Evolutionary conservation across 1,140 invertebrate species (phyloP).

Genomic region (Pachypsylla venusta): DNA sequence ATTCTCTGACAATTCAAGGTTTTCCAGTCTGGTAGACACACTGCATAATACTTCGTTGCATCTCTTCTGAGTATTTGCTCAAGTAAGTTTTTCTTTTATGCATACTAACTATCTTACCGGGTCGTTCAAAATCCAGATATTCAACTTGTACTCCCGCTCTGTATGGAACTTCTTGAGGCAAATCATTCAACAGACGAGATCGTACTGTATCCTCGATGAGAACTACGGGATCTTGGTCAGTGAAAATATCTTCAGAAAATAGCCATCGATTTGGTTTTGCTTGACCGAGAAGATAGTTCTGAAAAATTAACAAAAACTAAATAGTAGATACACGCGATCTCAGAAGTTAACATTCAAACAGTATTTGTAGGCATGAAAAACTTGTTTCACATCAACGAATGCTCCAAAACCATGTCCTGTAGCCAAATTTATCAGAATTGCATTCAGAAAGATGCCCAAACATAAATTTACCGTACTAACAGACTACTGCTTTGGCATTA

Average conservation of each 20-base stretch:
- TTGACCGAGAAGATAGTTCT: conserved; percentile 52
- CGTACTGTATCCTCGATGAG: conserved; percentile 55
- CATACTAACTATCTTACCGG: conserved; percentile 33
- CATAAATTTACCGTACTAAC: too few species aligned
- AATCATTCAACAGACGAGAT: conserved; percentile 60
- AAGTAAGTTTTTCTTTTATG: neutral
- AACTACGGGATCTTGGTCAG: conserved; percentile 49
- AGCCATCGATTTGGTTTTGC: conserved; percentile 48
- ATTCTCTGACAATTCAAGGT: too few species aligned
- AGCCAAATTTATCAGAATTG: conserved; percentile 17
- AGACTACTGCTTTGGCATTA: too few species aligned
- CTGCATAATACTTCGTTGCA: too few species aligned
- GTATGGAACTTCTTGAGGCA: conserved; percentile 72
- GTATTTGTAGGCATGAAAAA: conserved; percentile 14
- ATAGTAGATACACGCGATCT: conserved; percentile 10
- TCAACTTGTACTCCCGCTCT: conserved; percentile 46
- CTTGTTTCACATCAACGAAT: conserved; percentile 1
- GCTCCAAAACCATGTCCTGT: conserved; percentile 12
- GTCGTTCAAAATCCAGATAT: conserved; percentile 42
- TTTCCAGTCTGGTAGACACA: too few species aligned
- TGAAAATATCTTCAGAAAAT: conserved; percentile 45
- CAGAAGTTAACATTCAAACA: conserved; percentile 6
- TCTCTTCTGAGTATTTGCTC: neutral
- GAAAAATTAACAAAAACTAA: conserved; percentile 27
- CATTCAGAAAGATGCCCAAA: too few species aligned